These are phyloP conservation scores for Megaceryle maxima DNA, from an alignment of 2,113 vertebrate species.

Conservation along the genomic window DNA sequence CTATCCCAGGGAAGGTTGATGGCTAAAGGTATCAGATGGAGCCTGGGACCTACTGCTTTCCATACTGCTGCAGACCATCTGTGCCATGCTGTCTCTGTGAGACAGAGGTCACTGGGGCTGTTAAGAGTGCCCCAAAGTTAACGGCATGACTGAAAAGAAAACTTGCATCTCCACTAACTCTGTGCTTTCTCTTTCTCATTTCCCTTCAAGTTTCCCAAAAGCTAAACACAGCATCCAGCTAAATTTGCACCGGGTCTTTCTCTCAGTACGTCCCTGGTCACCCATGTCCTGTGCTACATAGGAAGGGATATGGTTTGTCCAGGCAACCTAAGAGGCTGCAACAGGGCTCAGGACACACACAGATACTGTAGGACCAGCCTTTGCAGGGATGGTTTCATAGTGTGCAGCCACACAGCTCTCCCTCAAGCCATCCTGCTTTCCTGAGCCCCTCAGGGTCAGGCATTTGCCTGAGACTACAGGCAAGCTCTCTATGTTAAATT, in stretches of 20 bases:
- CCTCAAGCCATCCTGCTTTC: not conserved
- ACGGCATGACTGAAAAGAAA: not conserved
- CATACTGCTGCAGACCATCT: not conserved
- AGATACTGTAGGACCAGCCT: not conserved
- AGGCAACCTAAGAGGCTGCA: not conserved
- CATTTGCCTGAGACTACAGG: not conserved
- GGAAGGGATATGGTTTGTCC: not conserved
- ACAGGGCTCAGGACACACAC: not conserved
- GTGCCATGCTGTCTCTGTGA: not conserved
- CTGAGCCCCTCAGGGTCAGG: not conserved
- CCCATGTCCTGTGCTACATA: fast-evolving
- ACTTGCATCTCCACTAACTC: not conserved
- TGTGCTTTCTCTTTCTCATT: not conserved
- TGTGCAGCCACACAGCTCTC: not conserved
- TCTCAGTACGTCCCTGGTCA: fast-evolving
- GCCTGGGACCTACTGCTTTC: not conserved
- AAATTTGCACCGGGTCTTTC: not conserved
- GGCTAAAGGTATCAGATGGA: not conserved
- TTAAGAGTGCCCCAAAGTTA: not conserved
- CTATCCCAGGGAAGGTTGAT: not conserved
- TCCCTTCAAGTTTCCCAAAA: not conserved
- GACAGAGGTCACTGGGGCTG: not conserved
- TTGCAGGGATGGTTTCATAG: not conserved
- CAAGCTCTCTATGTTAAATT: not conserved
- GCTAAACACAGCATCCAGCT: not conserved